Evolutionary conservation across 2,113 vertebrate species (phyloP).

Genomic region (Panthera tigris): DNA sequence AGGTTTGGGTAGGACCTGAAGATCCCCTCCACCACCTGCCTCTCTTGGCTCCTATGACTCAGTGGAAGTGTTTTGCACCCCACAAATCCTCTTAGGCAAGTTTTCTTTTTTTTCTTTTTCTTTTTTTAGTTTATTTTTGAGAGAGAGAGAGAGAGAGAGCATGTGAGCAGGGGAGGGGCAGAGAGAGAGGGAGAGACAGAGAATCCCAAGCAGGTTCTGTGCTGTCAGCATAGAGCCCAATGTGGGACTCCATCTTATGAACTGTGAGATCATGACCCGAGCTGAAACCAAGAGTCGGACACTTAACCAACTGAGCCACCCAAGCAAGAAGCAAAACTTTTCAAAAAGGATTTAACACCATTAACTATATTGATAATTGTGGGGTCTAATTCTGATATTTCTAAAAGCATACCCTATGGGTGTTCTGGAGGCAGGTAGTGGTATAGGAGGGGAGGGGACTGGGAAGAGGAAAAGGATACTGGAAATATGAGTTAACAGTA

Average conservation of each 20-base stretch:
- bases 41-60: not conserved
- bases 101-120: not conserved
- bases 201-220: too few species aligned
- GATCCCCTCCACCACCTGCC: not conserved
- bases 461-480: not conserved
- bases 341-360: not conserved
- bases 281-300: too few species aligned
- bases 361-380: not conserved
- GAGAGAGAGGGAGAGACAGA: too few species aligned
- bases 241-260: too few species aligned
- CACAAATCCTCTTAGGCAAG: not conserved
- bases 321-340: not conserved
- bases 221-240: too few species aligned
- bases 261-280: too few species aligned
- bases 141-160: too few species aligned
- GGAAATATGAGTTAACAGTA: not conserved
- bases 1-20: not conserved
- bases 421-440: not conserved
- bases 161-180: too few species aligned
- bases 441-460: not conserved
- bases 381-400: not conserved
- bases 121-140: too few species aligned
- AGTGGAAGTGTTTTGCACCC: not conserved
- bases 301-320: too few species aligned
- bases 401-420: not conserved